Conservation (phyloP, 2,113 vertebrate species). For the Plectropomus leopardus region DNA sequence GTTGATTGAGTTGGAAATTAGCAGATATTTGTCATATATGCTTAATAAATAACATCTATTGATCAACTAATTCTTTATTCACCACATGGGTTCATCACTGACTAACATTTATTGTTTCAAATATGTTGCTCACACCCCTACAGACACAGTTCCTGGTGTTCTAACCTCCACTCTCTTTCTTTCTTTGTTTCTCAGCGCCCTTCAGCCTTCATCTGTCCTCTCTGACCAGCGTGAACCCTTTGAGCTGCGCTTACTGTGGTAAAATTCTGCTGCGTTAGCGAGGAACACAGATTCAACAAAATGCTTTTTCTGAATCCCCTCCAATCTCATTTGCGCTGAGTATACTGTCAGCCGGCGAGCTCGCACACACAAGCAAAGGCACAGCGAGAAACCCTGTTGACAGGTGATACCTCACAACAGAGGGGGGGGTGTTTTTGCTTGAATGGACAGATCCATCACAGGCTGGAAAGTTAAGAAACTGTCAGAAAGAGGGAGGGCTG, state of each 20-base stretch:
- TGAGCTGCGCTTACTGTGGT: constrained; percentile 41
- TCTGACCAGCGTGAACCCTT: constrained; percentile 36
- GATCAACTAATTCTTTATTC: not conserved
- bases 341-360: constrained; percentile 5
- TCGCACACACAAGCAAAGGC: constrained; percentile 33
- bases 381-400: constrained; percentile 24
- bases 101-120: no score
- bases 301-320: constrained; percentile 55
- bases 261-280: constrained; percentile 58
- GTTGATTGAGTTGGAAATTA: no score
- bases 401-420: constrained; percentile 64
- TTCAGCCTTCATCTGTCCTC: constrained; percentile 1
- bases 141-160: not conserved
- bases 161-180: not conserved
- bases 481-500: constrained; percentile 31
- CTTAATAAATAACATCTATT: not conserved
- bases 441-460: constrained; percentile 56
- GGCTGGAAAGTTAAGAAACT: constrained; percentile 35
- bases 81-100: no score
- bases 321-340: constrained; percentile 61
- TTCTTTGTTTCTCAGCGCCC: not conserved
- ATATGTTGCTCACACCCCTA: not conserved
- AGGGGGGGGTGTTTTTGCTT: constrained; percentile 26
- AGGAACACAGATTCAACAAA: constrained; percentile 30
- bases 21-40: no score